Base-by-base conservation (phyloP, 2,888 invertebrate genomes). In the Zaprionus obscuricornis region DNA sequence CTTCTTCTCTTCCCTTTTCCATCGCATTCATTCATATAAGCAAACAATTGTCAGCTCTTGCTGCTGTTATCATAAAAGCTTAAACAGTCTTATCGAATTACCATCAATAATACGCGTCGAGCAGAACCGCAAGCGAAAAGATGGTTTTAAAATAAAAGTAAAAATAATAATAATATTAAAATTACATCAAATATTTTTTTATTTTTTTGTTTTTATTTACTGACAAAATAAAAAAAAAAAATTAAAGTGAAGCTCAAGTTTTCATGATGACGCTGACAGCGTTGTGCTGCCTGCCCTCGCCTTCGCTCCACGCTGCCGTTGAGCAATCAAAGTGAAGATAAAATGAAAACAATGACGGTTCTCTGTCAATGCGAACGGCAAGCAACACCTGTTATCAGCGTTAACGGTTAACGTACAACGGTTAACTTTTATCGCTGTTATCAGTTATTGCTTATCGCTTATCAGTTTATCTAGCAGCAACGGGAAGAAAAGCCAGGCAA, bases 31-130 rank as follows among this genome's bases (percentile, higher is more conserved):
- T 24, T 42, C 26, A 33, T 10, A 39, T 13, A 39, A 42, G 29
- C 33, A 56, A 68, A 46, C 52, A 58, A 60, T 60, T 55, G 31
- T 29, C 43, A 58, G 33, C 34, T 47, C n/a, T 39, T 49, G 17
- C 34, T 40, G 52, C 24, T 60, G 51, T 69, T 72, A 63, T 72
- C 72, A 22, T 29, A 26, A 24, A 22, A n/a, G n/a, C n/a, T 29
- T 24, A 14, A 24, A 27, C 46, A 39, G 18, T 22, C 73, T 64
- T 73, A 70, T 70, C 73, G 64, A 51, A 64, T 66, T 64, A 64
- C 47, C 55, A 60, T 73, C 59, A 59, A 54, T 51, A 49, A 24
- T 22, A 33, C 10, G 6, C 10, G 14, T 3, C 6, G 14, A 3
- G n/a, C 6, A 33, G 11, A 3, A 29, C 10, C 31, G 27, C 10